Evolutionary conservation across 2,888 invertebrate species (phyloP).

Genomic region (Pollenia angustigena): DNA sequence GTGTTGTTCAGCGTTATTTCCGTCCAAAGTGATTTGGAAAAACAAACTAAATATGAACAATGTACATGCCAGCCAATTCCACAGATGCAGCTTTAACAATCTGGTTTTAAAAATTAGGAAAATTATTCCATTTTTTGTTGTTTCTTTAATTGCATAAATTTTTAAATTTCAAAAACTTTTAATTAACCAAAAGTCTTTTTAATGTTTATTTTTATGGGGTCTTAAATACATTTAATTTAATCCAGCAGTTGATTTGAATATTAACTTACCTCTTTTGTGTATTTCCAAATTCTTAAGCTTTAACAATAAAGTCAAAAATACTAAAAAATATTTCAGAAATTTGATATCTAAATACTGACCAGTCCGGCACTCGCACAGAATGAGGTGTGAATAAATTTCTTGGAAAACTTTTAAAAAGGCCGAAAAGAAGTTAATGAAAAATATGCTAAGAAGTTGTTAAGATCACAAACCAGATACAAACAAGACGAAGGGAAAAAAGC

Average conservation of each 20-base stretch:
- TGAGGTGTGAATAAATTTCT: conserved; percentile 64
- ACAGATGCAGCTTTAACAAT: too few relatives aligned
- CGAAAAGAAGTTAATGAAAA: not conserved
- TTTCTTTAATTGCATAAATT: too few relatives aligned
- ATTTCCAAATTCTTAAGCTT: not conserved
- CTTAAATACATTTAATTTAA: conserved; percentile 12
- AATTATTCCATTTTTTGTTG: too few relatives aligned
- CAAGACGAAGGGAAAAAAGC: not conserved
- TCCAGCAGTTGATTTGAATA: conserved; percentile 31
- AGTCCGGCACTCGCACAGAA: not conserved
- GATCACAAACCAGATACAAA: conserved; percentile 36
- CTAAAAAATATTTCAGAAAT: conserved; percentile 38
- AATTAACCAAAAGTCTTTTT: not conserved
- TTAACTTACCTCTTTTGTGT: conserved; percentile 21
- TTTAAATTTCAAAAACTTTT: too few relatives aligned
- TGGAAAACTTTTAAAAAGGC: conserved; percentile 55
- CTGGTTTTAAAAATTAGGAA: too few relatives aligned
- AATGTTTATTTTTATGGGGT: conserved; percentile 14
- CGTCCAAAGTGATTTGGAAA: too few relatives aligned
- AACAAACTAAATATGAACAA: too few relatives aligned
- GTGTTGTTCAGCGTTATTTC: too few relatives aligned
- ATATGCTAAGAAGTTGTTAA: conserved; percentile 26
- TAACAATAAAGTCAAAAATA: not conserved
- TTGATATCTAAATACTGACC: conserved; percentile 44
- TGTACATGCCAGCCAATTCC: too few relatives aligned